A percentile compares a stretch with the other conserved stretches of the same genome.
phyloP scores from a whole-genome alignment of 2,888 invertebrate species.

The Monoplex corrugatus region DNA sequence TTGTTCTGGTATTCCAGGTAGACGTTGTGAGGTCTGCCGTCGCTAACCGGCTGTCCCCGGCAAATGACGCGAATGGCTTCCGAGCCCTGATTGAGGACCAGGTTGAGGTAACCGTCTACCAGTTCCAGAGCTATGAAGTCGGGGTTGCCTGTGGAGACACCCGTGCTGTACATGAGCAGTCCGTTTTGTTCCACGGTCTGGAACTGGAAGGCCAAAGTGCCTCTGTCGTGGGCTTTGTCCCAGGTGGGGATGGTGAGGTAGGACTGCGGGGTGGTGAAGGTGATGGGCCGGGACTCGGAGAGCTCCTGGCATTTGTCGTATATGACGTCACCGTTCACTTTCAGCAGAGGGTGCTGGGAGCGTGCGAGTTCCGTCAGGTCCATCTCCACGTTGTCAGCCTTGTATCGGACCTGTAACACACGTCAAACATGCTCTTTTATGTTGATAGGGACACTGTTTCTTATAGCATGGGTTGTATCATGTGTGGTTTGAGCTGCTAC shows the following conservation, averaged over 20 bases:
- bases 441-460: too few species aligned
- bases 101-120: slow-evolving; percentile 95
- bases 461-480: too few species aligned
- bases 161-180: slow-evolving; percentile 94
- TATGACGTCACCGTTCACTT: slow-evolving; percentile 91
- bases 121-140: slow-evolving; percentile 97
- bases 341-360: slow-evolving; percentile 90
- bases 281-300: slow-evolving; percentile 89
- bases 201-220: slow-evolving; percentile 96
- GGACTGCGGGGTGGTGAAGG: slow-evolving; percentile 94
- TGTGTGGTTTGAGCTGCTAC: too few species aligned
- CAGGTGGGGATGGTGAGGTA: slow-evolving; percentile 88
- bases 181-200: slow-evolving; percentile 97
- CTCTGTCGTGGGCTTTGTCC: slow-evolving; percentile 86
- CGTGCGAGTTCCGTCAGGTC: slow-evolving; percentile 94
- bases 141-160: slow-evolving; percentile 84
- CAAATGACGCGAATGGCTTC: slow-evolving; percentile 89
- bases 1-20: slow-evolving; percentile 90
- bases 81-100: slow-evolving; percentile 95
- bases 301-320: slow-evolving; percentile 78
- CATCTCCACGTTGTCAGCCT: slow-evolving; percentile 92
- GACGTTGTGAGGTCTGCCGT: slow-evolving; percentile 96
- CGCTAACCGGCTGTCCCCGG: slow-evolving; percentile 89
- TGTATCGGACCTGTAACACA: slow-evolving; percentile 91
- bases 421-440: too few species aligned